Percentiles rank a stretch among this genome's conserved stretches.
These are phyloP conservation scores for Rhynchomys soricoides DNA, from an alignment of 2,113 vertebrate species.

Conservation along the genomic window DNA sequence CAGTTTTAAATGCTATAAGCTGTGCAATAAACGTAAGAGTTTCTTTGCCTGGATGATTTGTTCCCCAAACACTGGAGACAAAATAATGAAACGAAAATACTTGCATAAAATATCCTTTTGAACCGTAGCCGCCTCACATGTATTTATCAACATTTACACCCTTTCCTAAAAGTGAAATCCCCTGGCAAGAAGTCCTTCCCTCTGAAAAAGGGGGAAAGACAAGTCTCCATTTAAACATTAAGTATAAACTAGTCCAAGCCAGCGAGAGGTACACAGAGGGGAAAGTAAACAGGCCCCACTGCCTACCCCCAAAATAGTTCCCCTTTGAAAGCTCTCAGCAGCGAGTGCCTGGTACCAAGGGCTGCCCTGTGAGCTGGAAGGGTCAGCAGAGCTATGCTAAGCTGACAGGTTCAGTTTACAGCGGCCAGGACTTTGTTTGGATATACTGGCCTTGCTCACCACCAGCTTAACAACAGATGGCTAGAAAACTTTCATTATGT, in stretches of 20 bases:
- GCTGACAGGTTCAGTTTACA: constrained; percentile 96
- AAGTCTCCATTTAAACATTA: constrained; percentile 85
- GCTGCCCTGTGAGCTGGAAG: constrained; percentile 85
- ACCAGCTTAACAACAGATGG: constrained; percentile 97
- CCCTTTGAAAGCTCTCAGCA: constrained; percentile 82
- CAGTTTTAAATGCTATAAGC: neutral
- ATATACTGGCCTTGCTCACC: constrained; percentile 93
- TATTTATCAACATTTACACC: neutral
- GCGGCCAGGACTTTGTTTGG: constrained; percentile 94
- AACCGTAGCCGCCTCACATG: neutral
- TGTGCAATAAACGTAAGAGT: neutral
- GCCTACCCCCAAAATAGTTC: constrained; percentile 84
- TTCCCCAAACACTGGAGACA: constrained; percentile 27
- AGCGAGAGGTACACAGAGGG: constrained; percentile 87
- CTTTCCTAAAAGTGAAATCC: constrained; percentile 39
- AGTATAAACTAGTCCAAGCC: constrained; percentile 87
- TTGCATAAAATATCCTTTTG: neutral
- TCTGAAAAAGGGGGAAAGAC: neutral
- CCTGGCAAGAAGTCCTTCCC: constrained; percentile 21
- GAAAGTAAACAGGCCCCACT: constrained; percentile 92
- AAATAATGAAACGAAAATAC: constrained; percentile 48
- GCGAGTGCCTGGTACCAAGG: constrained; percentile 92
- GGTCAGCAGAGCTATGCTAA: constrained; percentile 93
- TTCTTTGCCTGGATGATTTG: neutral
- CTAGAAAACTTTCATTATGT: constrained; percentile 93